Base-by-base conservation (phyloP, 2,113 vertebrate species). In the Tachysurus vachellii region DNA sequence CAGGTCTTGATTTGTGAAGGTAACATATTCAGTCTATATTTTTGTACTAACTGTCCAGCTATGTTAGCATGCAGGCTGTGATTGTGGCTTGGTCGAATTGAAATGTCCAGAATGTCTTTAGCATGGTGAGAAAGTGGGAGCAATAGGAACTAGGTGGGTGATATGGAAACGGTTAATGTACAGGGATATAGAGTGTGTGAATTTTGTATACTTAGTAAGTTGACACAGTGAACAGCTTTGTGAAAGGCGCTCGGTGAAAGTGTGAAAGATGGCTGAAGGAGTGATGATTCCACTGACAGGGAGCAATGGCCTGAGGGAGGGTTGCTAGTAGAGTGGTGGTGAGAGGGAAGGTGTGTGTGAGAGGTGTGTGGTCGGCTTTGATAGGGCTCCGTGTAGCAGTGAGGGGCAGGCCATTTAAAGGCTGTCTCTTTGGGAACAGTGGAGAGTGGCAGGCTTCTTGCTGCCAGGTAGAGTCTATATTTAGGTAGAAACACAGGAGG, bases 391-490 rank as follows among this genome's bases (percentile, higher is more conserved):
- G 1, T 84, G 50, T 42, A 56, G 64, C n/a, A 53, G 17, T 70
- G 26, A 64, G 21, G 59, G 79, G 17, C 28, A 23, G 57, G 44
- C 1, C 57, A 21, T 26, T 80, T 66, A 59, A 81, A 81, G 62
- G 16, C 31, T 19, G 14, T 86, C 62, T 80, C 31, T 44, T 2
- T 70, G 50, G 28, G 44, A 56, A 31, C 16, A 56, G 23, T 44
- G 42, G 31, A 80, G 77, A 86, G 57, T 71, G 85, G 31, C 64
- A 81, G 77, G 31, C 31, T 70, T 81, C 50, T 86, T 86, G 62
- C 64, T 86, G 31, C 56, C 77, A 86, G 85, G 77, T 81, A 59
- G 77, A 70, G 64, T 80, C 77, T 86, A 86, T 80, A 81, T 86
- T 81, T 86, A 81, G 77, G 31, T 50, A 8, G 26, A 68, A 26